These are phyloP conservation scores for Phytoseiulus persimilis DNA, from an alignment of 2,888 invertebrate species.

Conservation along the genomic window DNA sequence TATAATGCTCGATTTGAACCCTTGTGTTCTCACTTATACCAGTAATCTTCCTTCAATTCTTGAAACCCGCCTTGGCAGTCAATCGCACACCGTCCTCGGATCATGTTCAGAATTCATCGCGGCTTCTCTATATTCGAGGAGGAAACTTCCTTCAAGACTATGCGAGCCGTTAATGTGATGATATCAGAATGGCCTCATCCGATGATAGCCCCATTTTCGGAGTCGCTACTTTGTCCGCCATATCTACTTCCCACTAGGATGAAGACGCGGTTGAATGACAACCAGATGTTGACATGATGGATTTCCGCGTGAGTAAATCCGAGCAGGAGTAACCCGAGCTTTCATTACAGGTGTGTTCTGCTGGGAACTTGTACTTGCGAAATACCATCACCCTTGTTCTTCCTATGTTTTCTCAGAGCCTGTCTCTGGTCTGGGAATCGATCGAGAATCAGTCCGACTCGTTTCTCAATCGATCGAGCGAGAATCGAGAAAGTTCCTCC, in stretches of 20 bases:
- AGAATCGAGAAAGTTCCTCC: too few species aligned
- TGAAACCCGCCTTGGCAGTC: background rate
- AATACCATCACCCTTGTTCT: too few species aligned
- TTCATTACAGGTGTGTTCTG: background rate
- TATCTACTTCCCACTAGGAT: too few species aligned
- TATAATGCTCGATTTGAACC: background rate
- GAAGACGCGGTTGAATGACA: too few species aligned
- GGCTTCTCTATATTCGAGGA: background rate
- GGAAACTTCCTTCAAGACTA: background rate
- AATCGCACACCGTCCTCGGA: background rate
- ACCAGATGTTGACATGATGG: background rate
- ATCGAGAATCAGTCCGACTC: too few species aligned
- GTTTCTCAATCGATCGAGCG: too few species aligned
- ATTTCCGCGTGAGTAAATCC: background rate
- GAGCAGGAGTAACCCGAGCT: background rate
- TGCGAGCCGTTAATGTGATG: background rate
- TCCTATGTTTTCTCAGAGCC: too few species aligned
- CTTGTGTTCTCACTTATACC: background rate
- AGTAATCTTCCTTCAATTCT: background rate
- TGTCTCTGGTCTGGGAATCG: too few species aligned
- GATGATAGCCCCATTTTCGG: too few species aligned
- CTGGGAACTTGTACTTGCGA: background rate
- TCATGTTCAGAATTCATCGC: background rate
- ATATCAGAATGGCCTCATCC: too few species aligned
- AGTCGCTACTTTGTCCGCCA: too few species aligned